Percentiles rank a stretch among this genome's conserved stretches.
phyloP scores from a whole-genome alignment of 2,797 vertebrate genomes.

The Crocidura indochinensis region DNA sequence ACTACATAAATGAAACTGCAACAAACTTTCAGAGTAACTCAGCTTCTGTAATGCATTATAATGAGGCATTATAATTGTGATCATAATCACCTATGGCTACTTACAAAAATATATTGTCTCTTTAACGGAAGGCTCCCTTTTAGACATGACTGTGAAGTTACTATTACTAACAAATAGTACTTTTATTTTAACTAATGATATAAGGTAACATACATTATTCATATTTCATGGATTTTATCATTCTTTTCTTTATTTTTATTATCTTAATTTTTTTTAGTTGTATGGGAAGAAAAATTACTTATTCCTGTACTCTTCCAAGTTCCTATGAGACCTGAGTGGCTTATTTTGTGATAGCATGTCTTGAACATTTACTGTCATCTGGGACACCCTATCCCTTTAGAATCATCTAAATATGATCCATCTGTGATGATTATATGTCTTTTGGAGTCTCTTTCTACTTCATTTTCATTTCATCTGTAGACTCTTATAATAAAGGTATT shows the following conservation, averaged over 20 bases:
- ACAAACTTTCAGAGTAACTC: background rate
- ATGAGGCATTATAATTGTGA: background rate
- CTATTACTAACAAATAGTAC: background rate
- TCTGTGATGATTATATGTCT: background rate
- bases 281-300: background rate
- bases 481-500: constrained; percentile 13
- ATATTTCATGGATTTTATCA: background rate
- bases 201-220: background rate
- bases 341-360: background rate
- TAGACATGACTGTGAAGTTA: background rate
- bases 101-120: background rate
- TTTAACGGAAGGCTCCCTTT: background rate
- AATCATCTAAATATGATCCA: constrained; percentile 51
- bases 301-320: background rate
- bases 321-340: background rate
- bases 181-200: constrained; percentile 7
- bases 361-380: background rate
- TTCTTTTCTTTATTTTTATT: background rate
- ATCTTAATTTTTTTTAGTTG: constrained; percentile 36
- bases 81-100: constrained; percentile 21
- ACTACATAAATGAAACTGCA: background rate
- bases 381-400: background rate
- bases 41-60: constrained; percentile 29
- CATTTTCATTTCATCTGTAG: background rate
- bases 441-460: background rate